A percentile compares a stretch with the other conserved stretches of the same genome.
Conservation (phyloP, 2,888 invertebrate genomes). For the Trissonchulus latispiculum region DNA sequence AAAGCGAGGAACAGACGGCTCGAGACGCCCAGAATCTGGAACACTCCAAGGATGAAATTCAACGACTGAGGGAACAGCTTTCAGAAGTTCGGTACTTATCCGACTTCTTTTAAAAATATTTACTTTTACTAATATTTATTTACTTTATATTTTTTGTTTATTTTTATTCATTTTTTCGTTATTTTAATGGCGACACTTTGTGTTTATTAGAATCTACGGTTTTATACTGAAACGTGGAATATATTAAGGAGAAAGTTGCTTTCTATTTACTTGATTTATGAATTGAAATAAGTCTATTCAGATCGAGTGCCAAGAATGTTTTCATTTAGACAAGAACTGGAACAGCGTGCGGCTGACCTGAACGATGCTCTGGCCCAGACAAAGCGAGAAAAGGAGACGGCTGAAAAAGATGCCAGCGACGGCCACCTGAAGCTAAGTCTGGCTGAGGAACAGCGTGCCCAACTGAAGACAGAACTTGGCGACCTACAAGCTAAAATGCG, state of each 20-base stretch:
- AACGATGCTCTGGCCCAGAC: neutral
- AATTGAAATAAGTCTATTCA: too few relatives aligned
- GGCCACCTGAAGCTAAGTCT: slow-evolving; percentile 6
- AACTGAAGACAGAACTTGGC: slow-evolving; percentile 7
- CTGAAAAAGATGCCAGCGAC: slow-evolving; percentile 9
- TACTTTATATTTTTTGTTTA: too few relatives aligned
- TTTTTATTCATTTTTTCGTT: too few relatives aligned
- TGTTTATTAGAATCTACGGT: too few relatives aligned
- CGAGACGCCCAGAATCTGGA: slow-evolving; percentile 11
- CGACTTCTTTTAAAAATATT: neutral
- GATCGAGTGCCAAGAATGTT: too few relatives aligned
- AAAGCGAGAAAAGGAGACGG: slow-evolving; percentile 8
- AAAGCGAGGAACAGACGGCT: neutral
- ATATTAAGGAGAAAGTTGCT: too few relatives aligned
- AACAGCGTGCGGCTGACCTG: neutral
- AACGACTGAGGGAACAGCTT: slow-evolving; percentile 11
- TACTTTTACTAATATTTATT: neutral
- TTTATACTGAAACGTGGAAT: too few relatives aligned
- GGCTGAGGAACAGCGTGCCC: slow-evolving; percentile 6
- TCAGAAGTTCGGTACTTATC: neutral
- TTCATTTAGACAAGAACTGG: neutral
- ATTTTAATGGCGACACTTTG: too few relatives aligned
- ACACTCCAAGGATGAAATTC: slow-evolving; percentile 9
- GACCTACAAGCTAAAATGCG: slow-evolving; percentile 7
- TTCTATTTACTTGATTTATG: too few relatives aligned